Conservation (phyloP, 1,140 invertebrate genomes). For the Drosophila willistoni region DNA sequence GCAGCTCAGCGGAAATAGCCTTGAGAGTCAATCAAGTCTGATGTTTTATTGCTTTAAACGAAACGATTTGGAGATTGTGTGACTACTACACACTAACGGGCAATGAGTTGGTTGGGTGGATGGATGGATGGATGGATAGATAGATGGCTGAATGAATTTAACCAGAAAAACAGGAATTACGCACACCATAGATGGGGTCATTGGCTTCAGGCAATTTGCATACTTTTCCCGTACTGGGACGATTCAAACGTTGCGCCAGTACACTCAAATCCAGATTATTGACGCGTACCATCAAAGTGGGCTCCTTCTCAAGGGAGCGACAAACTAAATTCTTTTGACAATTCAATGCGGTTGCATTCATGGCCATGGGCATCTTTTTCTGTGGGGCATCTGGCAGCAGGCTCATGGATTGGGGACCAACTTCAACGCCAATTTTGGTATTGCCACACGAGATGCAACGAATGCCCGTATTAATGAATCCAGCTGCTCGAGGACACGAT, state of each 20-base stretch:
- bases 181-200: slow-evolving; percentile 64
- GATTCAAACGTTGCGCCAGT: slow-evolving; percentile 52
- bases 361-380: not conserved
- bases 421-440: slow-evolving; percentile 52
- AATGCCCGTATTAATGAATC: slow-evolving; percentile 56
- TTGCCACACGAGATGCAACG: slow-evolving; percentile 63
- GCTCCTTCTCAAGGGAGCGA: slow-evolving; percentile 60
- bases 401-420: slow-evolving; percentile 47
- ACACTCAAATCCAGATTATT: slow-evolving; percentile 59
- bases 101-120: not conserved
- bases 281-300: slow-evolving; percentile 61
- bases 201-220: slow-evolving; percentile 72
- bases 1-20: slow-evolving; percentile 41
- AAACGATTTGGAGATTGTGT: slow-evolving; percentile 49
- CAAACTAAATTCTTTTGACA: slow-evolving; percentile 48
- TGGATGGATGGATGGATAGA: too few species aligned
- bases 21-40: slow-evolving; percentile 26
- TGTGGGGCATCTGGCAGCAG: slow-evolving; percentile 42
- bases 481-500: slow-evolving; percentile 63
- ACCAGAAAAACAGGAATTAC: slow-evolving; percentile 43
- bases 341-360: not conserved
- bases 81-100: slow-evolving; percentile 5
- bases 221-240: slow-evolving; percentile 49
- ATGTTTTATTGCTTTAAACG: slow-evolving; percentile 56
- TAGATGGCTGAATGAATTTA: not conserved